Base-by-base conservation (phyloP, 2,113 vertebrate species). In the Cynocephalus volans region DNA sequence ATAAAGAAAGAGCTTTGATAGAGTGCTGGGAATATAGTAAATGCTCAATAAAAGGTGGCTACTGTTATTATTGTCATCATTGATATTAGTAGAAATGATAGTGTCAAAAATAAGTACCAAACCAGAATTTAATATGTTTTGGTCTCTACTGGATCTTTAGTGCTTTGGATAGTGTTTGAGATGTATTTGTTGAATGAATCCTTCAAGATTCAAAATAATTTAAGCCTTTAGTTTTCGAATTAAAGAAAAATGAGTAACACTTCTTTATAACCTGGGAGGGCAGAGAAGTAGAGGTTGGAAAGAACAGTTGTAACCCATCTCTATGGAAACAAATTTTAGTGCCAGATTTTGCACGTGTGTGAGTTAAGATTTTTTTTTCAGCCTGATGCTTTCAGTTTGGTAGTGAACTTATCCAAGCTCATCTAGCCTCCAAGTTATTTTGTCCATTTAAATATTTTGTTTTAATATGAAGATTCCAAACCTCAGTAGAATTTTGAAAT, bases 351-450 rank as follows among this genome's bases (percentile, higher is more conserved):
- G 45, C 14, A 97, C 33, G 60, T 88, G 23, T 36, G 48, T 90
- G 33, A 82, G 24, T 77, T 96, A 67, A 97, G 48, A 3, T 23
- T 48, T 92, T 79, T 95, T 94, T 82, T 94, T 95, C 81, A 97
- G 19, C n/a, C 26, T 91, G 77, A 65, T 88, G 36, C 88, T 89
- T 96, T 95, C 31, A 86, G 21, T 45, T 88, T 88, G 13, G 31
- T 93, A 81, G 62, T 82, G 12, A 77, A 69, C 91, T 82, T 91
- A 64, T 93, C 58, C 83, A 58, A 95, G 33, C 17, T 87, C 33
- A 80, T 2, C 41, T 75, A 80, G 48, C 85, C 11, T 81, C 31
- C 11, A 77, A 15, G 31, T 81, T 96, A 69, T 24, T 85, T 64
- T 92, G 26, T 67, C 36, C 33, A 31, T 48, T 90, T 86, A 56